These are phyloP conservation scores for Trididemnum clinides DNA, from an alignment of 23 tunicate genomes.

Conservation along the genomic window DNA sequence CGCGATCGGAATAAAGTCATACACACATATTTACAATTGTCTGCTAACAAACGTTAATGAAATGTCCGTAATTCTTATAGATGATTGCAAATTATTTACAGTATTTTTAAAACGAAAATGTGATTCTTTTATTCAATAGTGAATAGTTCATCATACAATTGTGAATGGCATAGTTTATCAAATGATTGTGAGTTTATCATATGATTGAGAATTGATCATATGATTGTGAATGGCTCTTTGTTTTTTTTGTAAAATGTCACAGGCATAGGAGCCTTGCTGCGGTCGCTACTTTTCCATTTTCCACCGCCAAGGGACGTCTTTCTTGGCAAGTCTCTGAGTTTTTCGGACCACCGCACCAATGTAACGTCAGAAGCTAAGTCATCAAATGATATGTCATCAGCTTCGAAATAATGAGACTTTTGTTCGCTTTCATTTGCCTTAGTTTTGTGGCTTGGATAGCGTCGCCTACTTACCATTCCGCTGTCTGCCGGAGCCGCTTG, in stretches of 20 bases:
- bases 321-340: slow-evolving; percentile 17
- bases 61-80: too few species aligned
- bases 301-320: not conserved
- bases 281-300: not conserved
- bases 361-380: slow-evolving; percentile 50
- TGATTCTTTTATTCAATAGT: not conserved
- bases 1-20: too few species aligned
- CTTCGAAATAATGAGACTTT: not conserved
- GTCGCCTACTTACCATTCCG: slow-evolving; percentile 32
- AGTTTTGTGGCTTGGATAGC: too few species aligned
- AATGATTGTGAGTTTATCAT: too few species aligned
- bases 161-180: too few species aligned
- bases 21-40: too few species aligned
- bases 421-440: not conserved
- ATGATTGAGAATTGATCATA: too few species aligned
- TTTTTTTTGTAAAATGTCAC: slow-evolving; percentile 43
- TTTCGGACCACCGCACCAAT: slow-evolving; percentile 13
- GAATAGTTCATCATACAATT: too few species aligned
- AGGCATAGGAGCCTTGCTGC: slow-evolving; percentile 7
- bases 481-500: slow-evolving; percentile 12
- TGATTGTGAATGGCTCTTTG: slow-evolving; percentile 54
- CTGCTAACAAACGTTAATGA: too few species aligned
- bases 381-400: slow-evolving; percentile 24
- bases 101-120: not conserved
- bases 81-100: not conserved